phyloP scores from a whole-genome alignment of 1,140 invertebrate genomes.

The Polyergus mexicanus region DNA sequence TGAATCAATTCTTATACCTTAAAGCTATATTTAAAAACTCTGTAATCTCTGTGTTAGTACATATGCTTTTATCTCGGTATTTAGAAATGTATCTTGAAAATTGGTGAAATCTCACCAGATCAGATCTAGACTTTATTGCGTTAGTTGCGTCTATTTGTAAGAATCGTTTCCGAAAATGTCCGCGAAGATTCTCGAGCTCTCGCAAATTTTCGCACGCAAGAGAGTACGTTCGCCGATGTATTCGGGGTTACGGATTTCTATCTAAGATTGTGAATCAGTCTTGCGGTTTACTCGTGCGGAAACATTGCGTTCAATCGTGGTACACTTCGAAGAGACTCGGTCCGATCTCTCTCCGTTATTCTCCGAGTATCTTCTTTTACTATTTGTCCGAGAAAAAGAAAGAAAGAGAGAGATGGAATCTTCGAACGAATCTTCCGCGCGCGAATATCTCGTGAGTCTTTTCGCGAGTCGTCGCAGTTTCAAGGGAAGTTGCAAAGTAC shows the following conservation, averaged over 20 bases:
- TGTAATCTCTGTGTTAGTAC: not conserved
- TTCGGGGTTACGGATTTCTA: conserved; percentile 42
- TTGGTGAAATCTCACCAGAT: not conserved
- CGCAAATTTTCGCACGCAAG: conserved; percentile 35
- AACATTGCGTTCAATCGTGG: conserved; percentile 57
- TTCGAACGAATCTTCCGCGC: conserved; percentile 6
- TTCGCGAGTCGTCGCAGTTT: conserved; percentile 31
- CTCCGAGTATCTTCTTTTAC: conserved; percentile 39
- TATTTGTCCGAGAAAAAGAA: conserved; percentile 27
- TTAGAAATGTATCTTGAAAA: not conserved
- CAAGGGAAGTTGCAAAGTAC: conserved; percentile 40
- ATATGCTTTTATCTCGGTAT: not conserved
- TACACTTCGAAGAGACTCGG: conserved; percentile 48
- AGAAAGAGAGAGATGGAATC: not conserved
- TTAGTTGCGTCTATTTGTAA: not conserved
- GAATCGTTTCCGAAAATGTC: not conserved
- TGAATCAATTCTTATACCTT: not conserved
- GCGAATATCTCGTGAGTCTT: conserved; percentile 37
- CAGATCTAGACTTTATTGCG: not conserved
- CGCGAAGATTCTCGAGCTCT: not conserved
- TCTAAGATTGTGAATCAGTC: conserved; percentile 35
- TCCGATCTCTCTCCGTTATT: conserved; percentile 48
- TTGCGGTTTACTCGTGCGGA: conserved; percentile 54
- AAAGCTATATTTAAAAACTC: not conserved
- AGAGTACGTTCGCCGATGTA: conserved; percentile 29